Evolutionary conservation across 2,888 invertebrate genomes (phyloP), one percentile per base, ranked within the genome.

Genomic region (Drosophila paranaensis): DNA sequence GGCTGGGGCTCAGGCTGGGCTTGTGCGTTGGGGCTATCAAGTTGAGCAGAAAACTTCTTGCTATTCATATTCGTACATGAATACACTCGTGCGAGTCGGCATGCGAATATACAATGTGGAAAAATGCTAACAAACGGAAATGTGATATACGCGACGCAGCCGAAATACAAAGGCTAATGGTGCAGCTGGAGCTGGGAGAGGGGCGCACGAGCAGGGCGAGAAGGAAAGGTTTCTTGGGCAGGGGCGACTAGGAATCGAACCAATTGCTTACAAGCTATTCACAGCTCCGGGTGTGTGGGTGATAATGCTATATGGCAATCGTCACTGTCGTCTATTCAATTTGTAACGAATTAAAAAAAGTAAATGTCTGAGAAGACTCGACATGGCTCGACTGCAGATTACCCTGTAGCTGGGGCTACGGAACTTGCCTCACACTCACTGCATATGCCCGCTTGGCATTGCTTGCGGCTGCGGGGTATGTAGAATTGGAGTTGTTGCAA

Each of bases 21-120:
- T 20, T 20, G 20, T 20, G 20, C 20, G 20, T 20, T 20, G 79
- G 72, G 67, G 89, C 84, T 89, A 84, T 84, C 88, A 84, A 84
- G 84, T 87, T 89, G 84, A 84, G 89, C 89, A 84, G 87, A 84
- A 84, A 84, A 84, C 88, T 84, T 84, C 77, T 83, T 79, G 77
- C 77, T 56, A 89, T 84, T 89, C 84, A 84, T 48, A 74, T 46
- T 48, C 70, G 54, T 43, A 45, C 62, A 71, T 70, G 66, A 66
- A 66, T 66, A 67, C 68, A 67, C 40, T 68, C 66, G 69, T 74
- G 51, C 70, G 74, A 64, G 50, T 56, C 61, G 35, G 60, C 54
- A 53, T 81, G 72, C 76, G 78, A 73, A 79, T 81, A 70, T 82
- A 77, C 78, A 73, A 71, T 71, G 62, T 62, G 74, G 83, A 86